phyloP scores from a whole-genome alignment of 2,888 invertebrate species.

The Drosophila lacicola region DNA sequence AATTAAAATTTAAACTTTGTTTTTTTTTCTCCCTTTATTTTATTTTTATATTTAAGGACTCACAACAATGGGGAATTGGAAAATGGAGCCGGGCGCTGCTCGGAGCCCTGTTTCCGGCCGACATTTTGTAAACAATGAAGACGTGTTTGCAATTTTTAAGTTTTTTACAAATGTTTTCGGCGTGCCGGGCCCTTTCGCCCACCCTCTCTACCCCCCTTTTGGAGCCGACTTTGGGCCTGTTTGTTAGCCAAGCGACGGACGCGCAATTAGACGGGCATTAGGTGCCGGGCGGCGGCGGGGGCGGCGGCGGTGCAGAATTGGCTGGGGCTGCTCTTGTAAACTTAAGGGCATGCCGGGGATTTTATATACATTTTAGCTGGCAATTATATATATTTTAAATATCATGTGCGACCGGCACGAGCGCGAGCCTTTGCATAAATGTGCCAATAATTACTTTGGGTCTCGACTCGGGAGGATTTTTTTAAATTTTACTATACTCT shows the following conservation, averaged over 20 bases:
- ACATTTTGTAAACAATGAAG: slow-evolving; percentile 79
- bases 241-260: slow-evolving; percentile 57
- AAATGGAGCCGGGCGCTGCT: slow-evolving; percentile 40
- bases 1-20: slow-evolving; percentile 78
- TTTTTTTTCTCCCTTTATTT: slow-evolving; percentile 29
- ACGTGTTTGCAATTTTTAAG: slow-evolving; percentile 81
- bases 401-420: slow-evolving; percentile 57
- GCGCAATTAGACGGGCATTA: slow-evolving; percentile 64
- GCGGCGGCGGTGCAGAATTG: not conserved
- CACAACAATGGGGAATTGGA: slow-evolving; percentile 65
- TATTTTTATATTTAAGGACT: slow-evolving; percentile 7
- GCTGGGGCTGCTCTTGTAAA: not conserved
- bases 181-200: slow-evolving; percentile 33
- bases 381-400: slow-evolving; percentile 73
- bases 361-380: slow-evolving; percentile 42
- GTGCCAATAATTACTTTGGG: slow-evolving; percentile 76
- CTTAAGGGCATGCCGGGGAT: slow-evolving; percentile 21
- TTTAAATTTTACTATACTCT: not conserved
- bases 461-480: slow-evolving; percentile 33
- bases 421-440: slow-evolving; percentile 73
- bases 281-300: slow-evolving; percentile 3
- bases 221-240: slow-evolving; percentile 56
- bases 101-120: slow-evolving; percentile 65
- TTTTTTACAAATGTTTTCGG: slow-evolving; percentile 69
- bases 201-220: slow-evolving; percentile 6